Evolutionary conservation across 2,113 vertebrate genomes (phyloP), one percentile per base, ranked within the genome.

Genomic region (Xiphias gladius): DNA sequence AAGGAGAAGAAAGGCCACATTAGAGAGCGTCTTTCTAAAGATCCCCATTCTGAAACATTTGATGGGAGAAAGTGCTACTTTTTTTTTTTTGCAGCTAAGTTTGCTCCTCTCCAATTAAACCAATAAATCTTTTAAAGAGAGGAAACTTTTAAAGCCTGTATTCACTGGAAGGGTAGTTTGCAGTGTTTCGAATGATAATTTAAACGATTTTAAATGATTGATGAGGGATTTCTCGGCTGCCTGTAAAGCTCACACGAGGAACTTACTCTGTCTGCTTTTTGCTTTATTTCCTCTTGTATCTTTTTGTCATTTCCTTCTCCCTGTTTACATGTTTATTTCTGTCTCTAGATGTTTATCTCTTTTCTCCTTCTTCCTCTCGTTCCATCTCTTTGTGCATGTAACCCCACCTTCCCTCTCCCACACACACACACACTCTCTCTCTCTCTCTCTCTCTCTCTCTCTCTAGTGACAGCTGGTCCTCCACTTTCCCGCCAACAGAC

Each of bases 401-500:
- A 17, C 19, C 20, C 17, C 35, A 5, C 28, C 54, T 32, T 6
- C 74, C 0, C 28, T 10, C 13, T 22, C 28, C 8, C 37, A 7
- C 9, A 5, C 19, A 9, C 28, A 7, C 37, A 7, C 9, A 5
- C 19, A 9, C 37, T 58, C 58, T 37, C 11, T 55, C 50, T 61
- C 57, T 20, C 24, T 10, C 20, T n/a, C 20, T 37, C 55, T 39
- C n/a, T 50, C 59, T 74, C 52, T 64, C 22, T 76, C 50, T 54
- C 73, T 71, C 48, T 72, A 52, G 65, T 82, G 85, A 90, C 90
- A 89, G 91, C 89, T 89, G 90, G 81, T 71, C 73, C 82, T 76
- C 68, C 71, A 78, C 48, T 93, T 91, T 92, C 88, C 86, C 90
- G 85, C 89, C 88, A 91, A 89, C 78, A 7, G 28, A 86, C 75